A percentile compares a stretch with the other conserved stretches of the same genome.
phyloP scores from a whole-genome alignment of 2,888 invertebrate genomes.

The Leucoptera coffeella region DNA sequence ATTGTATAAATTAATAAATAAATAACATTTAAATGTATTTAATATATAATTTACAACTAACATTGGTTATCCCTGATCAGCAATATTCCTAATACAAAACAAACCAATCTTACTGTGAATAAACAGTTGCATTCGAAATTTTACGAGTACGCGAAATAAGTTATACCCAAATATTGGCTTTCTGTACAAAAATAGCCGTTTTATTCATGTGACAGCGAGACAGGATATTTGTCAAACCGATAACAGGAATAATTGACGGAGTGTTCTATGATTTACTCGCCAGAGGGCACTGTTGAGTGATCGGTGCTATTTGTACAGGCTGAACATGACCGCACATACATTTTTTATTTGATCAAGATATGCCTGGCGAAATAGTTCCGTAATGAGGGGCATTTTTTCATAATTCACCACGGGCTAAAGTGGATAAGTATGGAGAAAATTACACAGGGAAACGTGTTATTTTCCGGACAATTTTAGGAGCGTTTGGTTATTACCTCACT shows the following conservation, averaged over 20 bases:
- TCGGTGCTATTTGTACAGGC: conserved; percentile 32
- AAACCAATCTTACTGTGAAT: background rate
- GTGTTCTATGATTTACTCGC: conserved; percentile 12
- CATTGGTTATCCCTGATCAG: too few relatives aligned
- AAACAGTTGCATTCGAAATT: background rate
- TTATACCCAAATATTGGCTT: too few relatives aligned
- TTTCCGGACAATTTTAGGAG: too few relatives aligned
- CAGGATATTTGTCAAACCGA: conserved; percentile 3
- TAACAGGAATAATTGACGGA: conserved; percentile 6
- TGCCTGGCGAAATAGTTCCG: conserved; percentile 28
- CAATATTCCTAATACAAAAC: background rate
- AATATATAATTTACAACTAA: too few relatives aligned
- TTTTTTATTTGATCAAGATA: conserved; percentile 47
- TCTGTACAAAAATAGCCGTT: too few relatives aligned
- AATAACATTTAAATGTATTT: too few relatives aligned
- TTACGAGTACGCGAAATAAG: background rate
- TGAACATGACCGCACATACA: conserved; percentile 23
- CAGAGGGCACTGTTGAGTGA: conserved; percentile 18
- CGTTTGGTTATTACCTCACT: too few relatives aligned
- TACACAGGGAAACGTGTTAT: conserved; percentile 31
- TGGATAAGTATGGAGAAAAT: conserved; percentile 28
- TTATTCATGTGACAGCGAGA: too few relatives aligned
- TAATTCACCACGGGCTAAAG: conserved; percentile 33
- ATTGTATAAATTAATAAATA: too few relatives aligned
- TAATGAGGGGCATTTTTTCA: conserved; percentile 50